Evolutionary conservation across 1,140 invertebrate species (phyloP), one percentile per base, ranked within the genome.

Genomic region (Plectrocnemia conspersa): DNA sequence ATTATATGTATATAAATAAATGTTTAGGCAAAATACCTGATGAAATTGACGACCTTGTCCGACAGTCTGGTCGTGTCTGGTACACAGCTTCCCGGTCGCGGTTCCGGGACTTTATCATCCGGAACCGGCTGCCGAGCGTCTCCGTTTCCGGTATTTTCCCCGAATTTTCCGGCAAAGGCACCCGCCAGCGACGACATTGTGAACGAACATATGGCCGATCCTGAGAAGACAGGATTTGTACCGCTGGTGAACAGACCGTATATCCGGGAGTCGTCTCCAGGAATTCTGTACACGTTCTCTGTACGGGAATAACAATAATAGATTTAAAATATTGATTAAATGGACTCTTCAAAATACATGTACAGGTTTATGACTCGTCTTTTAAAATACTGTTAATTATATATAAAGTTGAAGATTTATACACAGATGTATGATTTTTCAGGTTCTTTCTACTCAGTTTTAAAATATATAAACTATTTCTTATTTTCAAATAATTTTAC

Each of bases 121-220:
- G 49, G 54, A 7, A 56, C 49, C 10, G 45, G 49, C 10, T 32
- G 7, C 33, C 42, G 13, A 0, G 25, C 29, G 29, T 42, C 52
- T 38, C 13, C 44, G 24, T 16, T 38, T 19, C 16, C 49, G 13
- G 46, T 23, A 15, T 23, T 29, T 29, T 48, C 50, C 7, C 33
- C 25, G 47, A 57, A 61, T n/a, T 54, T 44, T 16, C 54, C 59
- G 11, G 27, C 19, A 32, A 61, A 61, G 15, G 52, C 48, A 2
- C 11, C 19, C 7, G 44, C 52, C 11, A 61, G 18, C 18, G n/a
- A 11, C 4, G n/a, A 6, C 3, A 23, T 24, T 3, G 54, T 23
- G 41, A 45, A 61, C 13, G 38, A 25, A 29, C 59, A 61, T 24
- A 61, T 27, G 9, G 49, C 52, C n/a, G 59, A 61, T 1, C 54